Percentiles rank a stretch among this genome's conserved stretches.
Conservation (phyloP, 2,888 invertebrate genomes). For the Icerya purchasi region DNA sequence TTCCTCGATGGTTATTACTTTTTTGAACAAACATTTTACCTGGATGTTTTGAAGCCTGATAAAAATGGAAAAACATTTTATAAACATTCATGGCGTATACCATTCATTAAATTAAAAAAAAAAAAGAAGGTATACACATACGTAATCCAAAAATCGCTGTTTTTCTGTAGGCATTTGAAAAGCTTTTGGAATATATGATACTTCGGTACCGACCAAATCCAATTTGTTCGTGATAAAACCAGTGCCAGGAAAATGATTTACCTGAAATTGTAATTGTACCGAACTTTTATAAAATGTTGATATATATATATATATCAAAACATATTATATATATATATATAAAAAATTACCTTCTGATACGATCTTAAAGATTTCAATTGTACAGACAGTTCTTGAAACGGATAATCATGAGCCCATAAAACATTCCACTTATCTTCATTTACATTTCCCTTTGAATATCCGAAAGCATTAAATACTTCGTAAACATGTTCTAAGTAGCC, state of each 20-base stretch:
- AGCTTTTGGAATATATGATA: constrained; percentile 63
- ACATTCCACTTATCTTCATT: constrained; percentile 51
- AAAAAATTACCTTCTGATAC: constrained; percentile 37
- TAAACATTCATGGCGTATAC: neutral
- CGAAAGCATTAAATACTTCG: constrained; percentile 49
- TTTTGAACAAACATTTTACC: constrained; percentile 69
- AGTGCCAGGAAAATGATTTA: constrained; percentile 87
- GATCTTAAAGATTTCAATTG: constrained; percentile 37
- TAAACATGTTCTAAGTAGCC: constrained; percentile 63
- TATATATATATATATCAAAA: neutral
- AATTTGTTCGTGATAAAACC: constrained; percentile 86
- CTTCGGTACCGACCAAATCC: constrained; percentile 56
- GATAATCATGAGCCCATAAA: constrained; percentile 87
- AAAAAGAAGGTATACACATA: constrained; percentile 23
- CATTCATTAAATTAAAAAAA: neutral
- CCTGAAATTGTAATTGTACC: constrained; percentile 24
- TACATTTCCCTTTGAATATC: constrained; percentile 37
- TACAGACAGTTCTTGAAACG: constrained; percentile 40
- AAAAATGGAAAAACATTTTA: constrained; percentile 13
- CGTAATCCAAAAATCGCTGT: constrained; percentile 44
- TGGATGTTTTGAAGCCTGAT: constrained; percentile 37
- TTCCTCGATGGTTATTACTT: constrained; percentile 74
- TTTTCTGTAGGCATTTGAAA: constrained; percentile 66
- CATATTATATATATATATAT: neutral
- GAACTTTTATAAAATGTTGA: neutral